Conservation (phyloP, 2,888 invertebrate genomes). For the Andricus curvator region DNA sequence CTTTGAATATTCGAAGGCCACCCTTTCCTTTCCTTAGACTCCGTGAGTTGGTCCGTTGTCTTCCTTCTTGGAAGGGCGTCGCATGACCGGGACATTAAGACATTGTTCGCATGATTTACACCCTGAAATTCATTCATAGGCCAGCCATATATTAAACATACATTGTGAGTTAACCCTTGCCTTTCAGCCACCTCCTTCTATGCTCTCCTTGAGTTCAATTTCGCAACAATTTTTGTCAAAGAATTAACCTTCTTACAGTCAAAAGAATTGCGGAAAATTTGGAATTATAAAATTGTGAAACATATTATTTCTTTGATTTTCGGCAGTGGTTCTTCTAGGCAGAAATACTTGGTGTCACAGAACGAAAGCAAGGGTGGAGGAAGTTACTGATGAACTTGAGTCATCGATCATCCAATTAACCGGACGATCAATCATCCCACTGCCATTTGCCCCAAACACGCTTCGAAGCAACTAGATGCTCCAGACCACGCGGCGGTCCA, state of each 20-base stretch:
- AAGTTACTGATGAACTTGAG: conserved; percentile 73
- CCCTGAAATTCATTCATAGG: conserved; percentile 77
- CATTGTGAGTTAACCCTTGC: conserved; percentile 73
- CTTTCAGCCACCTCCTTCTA: conserved; percentile 43
- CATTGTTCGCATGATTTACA: conserved; percentile 78
- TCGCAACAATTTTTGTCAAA: neutral
- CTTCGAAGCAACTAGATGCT: conserved; percentile 56
- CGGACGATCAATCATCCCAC: conserved; percentile 86
- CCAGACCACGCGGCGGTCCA: conserved; percentile 62
- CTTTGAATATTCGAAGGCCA: conserved; percentile 73
- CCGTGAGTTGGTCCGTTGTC: conserved; percentile 68
- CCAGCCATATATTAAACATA: conserved; percentile 77
- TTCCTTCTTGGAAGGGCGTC: conserved; percentile 76
- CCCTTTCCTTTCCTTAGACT: conserved; percentile 62
- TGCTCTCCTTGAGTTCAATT: conserved; percentile 1
- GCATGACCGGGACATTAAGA: conserved; percentile 78
- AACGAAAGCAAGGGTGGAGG: neutral
- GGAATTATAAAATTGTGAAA: neutral
- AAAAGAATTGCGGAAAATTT: neutral
- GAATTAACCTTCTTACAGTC: neutral
- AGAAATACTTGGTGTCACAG: conserved; percentile 11
- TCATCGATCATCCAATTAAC: conserved; percentile 91
- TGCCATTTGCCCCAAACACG: conserved; percentile 78
- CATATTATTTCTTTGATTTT: neutral
- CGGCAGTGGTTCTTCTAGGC: neutral